A percentile compares a stretch with the other conserved stretches of the same genome.
These are phyloP conservation scores for Drosophila prostipennis DNA, from an alignment of 2,888 invertebrate genomes.

Conservation along the genomic window DNA sequence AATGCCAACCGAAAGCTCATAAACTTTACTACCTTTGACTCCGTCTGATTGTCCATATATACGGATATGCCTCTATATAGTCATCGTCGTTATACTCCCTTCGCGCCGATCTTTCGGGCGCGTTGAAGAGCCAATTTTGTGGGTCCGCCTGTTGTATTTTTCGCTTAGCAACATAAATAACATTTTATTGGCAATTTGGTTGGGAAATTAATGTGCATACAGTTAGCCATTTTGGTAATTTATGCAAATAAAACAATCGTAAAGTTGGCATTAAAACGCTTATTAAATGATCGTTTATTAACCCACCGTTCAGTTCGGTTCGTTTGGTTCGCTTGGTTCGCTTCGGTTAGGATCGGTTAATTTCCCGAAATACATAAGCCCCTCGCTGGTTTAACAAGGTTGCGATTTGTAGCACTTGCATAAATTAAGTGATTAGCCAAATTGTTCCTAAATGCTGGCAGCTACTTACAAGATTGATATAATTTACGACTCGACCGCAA, in stretches of 20 bases:
- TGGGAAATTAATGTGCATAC: conserved; percentile 76
- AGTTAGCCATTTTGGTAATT: conserved; percentile 79
- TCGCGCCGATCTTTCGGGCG: conserved; percentile 21
- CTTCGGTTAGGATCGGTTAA: background rate
- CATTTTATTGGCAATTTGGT: conserved; percentile 81
- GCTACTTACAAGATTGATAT: conserved; percentile 69
- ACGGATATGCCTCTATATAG: conserved; percentile 33
- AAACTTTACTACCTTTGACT: conserved; percentile 56
- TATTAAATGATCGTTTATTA: conserved; percentile 80
- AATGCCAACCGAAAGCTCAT: conserved; percentile 51
- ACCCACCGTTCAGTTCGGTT: conserved; percentile 23
- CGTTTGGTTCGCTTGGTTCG: background rate
- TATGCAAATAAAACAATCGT: conserved; percentile 82
- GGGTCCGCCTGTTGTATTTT: conserved; percentile 39
- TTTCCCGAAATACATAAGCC: conserved; percentile 43
- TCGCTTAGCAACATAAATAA: conserved; percentile 73
- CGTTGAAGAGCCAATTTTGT: conserved; percentile 36
- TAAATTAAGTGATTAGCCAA: conserved; percentile 77
- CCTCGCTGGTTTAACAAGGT: conserved; percentile 62
- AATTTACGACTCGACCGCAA: conserved; percentile 57
- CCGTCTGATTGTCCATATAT: conserved; percentile 39
- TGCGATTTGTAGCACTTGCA: conserved; percentile 70
- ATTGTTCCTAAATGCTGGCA: conserved; percentile 72
- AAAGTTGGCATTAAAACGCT: conserved; percentile 81
- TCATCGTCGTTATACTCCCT: conserved; percentile 22